Base-by-base conservation (phyloP, 2,888 invertebrate species). In the Noctua fimbriata region DNA sequence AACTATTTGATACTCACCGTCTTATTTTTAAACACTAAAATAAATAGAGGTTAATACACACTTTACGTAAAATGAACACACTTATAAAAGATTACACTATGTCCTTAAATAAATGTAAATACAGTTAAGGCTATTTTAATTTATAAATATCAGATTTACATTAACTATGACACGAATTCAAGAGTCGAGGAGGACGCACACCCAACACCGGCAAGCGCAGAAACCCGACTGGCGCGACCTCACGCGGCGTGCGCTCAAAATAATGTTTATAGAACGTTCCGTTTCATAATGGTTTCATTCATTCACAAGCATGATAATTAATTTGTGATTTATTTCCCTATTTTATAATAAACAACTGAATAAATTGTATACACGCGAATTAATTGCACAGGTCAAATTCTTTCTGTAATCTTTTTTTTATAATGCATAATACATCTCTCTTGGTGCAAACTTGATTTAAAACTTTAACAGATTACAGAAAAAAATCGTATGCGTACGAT, bases 201-300 rank as follows among this genome's bases (percentile, higher is more conserved):
- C 93, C 94, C 92, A 81, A 89, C 91, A 92, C 94, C 94, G 92
- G 91, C 94, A 92, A 96, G 94, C 95, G 95, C 94, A 95, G 94
- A 96, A 97, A 97, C 96, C 96, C 96, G 96, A 97, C 97, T 97
- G 91, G 82, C 85, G 93, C 93, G 92, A 92, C 93, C 92, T 93
- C 95, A 92, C 83, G 92, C 93, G 94, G 92, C 82, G 88, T 87
- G 81, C 87, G 84, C 89, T 92, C 89, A 93, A 94, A 94, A 94
- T 94, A 86, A 93, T 89, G 89, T 93, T 87, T 88, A 88, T 79
- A 87, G 80, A 89, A 91, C 92, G 92, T 92, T 92, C 90, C 92
- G 91, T 91, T 93, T 91, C 86, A 81, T 88, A 88, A 88, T 88
- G 87, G 84, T 87, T 91, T 91, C 91, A 92, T 93, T 92, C 90